Base-by-base conservation (phyloP, 2,888 invertebrate species). In the Reticulitermes lucifugus region DNA sequence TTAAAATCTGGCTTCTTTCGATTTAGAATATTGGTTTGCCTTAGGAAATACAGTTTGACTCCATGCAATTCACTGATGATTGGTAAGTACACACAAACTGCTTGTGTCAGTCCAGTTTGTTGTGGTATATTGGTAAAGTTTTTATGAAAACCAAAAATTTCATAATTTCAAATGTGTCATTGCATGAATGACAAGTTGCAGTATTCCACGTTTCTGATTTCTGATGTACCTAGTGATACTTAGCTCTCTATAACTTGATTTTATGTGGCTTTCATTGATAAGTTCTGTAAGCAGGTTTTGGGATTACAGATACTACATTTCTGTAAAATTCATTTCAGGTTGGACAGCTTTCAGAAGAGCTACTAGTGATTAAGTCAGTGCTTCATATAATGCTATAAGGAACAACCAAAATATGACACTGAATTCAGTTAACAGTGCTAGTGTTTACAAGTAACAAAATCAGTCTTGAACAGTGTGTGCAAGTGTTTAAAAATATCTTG, bases 361-460 rank as follows among this genome's bases (percentile, higher is more conserved):
- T 81, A 70, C 81, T 81, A 29, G n/a, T 81, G 41, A 65, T 43
- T 46, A 35, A 70, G 70, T 70, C 81, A 81, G 55, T 73, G 29
- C 80, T 60, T 35, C 60, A n/a, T 35, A 35, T 60, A 41, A 80
- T 60, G 80, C 79, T 79, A 35, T 60, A 73, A 73, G 29, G 12
- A 29, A 35, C 73, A 41, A 35, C 75, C 75, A 10, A 43, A n/a
- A 22, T 75, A 75, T 6, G 46, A 77, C 77, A 22, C 2, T 41
- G 21, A 35, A 29, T 18, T 12, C 55, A 73, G 35, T 35, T 73
- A 18, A 29, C 35, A 41, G 77, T 77, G n/a, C 35, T 77, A 51
- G 77, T 77, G 77, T 77, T 77, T 77, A 77, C 9, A 41, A 41
- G 73, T 18, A 18, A 73, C 25, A 41, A 21, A 73, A 14, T 35